These are phyloP conservation scores for Meloidogyne chitwoodi DNA, from an alignment of 1,140 invertebrate species.

Conservation along the genomic window DNA sequence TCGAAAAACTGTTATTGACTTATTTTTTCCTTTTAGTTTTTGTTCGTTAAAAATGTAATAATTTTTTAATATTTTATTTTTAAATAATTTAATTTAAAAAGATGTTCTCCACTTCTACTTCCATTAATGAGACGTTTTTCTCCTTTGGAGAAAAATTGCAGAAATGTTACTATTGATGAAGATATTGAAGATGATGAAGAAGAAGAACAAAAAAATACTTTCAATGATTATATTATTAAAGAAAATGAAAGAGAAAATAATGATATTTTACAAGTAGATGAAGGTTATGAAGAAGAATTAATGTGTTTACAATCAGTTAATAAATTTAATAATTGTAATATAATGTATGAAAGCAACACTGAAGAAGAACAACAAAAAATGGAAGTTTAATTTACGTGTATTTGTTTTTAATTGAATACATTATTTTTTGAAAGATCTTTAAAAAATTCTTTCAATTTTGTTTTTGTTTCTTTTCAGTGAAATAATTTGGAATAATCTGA, in stretches of 20 bases:
- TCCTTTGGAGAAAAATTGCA: neutral
- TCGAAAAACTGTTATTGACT: conserved; percentile 17
- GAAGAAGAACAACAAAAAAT: neutral
- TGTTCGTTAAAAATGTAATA: conserved; percentile 18
- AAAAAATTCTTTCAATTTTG: too few relatives aligned
- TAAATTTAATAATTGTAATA: neutral
- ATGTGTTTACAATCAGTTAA: conserved; percentile 7
- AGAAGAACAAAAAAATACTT: neutral
- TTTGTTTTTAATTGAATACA: too few relatives aligned
- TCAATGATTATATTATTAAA: neutral
- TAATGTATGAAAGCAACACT: neutral
- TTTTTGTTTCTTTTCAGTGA: too few relatives aligned
- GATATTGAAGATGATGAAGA: neutral
- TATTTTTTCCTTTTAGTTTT: conserved; percentile 28
- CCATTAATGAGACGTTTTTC: conserved; percentile 13
- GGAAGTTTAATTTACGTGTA: neutral
- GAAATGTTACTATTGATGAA: neutral
- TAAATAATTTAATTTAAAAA: neutral
- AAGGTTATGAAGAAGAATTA: conserved; percentile 19
- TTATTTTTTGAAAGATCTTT: too few relatives aligned
- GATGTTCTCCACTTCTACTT: neutral
- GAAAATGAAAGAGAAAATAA: neutral
- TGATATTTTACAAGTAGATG: neutral
- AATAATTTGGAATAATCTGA: too few relatives aligned
- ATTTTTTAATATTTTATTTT: neutral